These are phyloP conservation scores for Labrus mixtus DNA, from an alignment of 2,113 vertebrate species.

Conservation along the genomic window DNA sequence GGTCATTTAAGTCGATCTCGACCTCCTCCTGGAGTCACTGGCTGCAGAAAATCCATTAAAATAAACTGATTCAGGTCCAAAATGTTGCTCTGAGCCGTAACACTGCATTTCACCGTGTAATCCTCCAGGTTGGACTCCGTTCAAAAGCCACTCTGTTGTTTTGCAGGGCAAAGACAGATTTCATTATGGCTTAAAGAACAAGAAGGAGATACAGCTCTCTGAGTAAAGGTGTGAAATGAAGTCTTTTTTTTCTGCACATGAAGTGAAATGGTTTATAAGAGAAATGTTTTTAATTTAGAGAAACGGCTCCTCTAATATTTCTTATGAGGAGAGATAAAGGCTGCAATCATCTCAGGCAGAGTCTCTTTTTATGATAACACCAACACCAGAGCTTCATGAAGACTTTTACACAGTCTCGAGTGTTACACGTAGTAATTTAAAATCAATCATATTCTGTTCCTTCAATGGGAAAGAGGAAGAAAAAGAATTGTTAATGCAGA, in stretches of 20 bases:
- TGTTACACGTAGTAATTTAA: background rate
- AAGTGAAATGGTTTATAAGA: background rate
- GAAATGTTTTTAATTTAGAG: background rate
- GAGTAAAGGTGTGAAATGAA: background rate
- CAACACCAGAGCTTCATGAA: background rate
- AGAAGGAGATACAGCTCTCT: background rate
- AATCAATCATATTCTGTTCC: background rate
- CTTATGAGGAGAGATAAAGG: background rate
- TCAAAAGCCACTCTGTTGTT: background rate
- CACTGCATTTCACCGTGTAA: background rate
- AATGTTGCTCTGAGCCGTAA: background rate
- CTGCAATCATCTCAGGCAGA: slow-evolving; percentile 4
- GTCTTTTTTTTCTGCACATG: background rate
- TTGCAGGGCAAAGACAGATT: background rate
- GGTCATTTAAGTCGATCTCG: background rate
- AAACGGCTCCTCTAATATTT: background rate
- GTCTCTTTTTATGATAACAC: slow-evolving; percentile 4
- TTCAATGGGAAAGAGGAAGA: slow-evolving; percentile 1
- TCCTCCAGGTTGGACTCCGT: background rate
- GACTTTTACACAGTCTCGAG: background rate
- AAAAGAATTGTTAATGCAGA: background rate
- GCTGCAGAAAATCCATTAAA: background rate
- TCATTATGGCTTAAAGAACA: background rate
- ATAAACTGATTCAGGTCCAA: background rate
- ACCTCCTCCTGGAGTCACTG: background rate